Conservation (phyloP, 2,113 vertebrate genomes). For the Zosterops borbonicus region DNA sequence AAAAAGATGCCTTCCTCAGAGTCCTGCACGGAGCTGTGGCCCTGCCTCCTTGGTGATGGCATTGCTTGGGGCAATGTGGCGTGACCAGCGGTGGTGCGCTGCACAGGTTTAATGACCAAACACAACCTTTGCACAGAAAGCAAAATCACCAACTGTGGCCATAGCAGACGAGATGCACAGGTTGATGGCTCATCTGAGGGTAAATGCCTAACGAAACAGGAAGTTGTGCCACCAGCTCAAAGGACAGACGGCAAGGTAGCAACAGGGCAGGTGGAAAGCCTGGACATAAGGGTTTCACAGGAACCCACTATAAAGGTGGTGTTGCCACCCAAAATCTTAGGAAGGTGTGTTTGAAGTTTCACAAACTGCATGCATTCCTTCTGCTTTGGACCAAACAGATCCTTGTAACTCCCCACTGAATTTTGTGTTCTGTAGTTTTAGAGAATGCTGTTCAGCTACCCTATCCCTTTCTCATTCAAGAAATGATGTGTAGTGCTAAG, state of each 20-base stretch:
- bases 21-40: fast-evolving
- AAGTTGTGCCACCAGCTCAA: not conserved
- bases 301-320: not conserved
- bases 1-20: not conserved
- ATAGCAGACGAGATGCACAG: not conserved
- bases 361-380: not conserved
- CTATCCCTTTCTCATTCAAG: not conserved
- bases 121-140: not conserved
- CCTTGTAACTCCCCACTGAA: not conserved
- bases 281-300: not conserved
- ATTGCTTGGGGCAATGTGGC: not conserved
- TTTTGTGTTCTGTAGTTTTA: not conserved
- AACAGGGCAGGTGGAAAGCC: not conserved
- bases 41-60: not conserved
- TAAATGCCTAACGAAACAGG: not conserved
- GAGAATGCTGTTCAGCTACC: not conserved
- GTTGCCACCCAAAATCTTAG: not conserved
- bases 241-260: not conserved
- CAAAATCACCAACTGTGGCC: not conserved
- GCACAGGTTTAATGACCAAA: not conserved
- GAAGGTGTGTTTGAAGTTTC: not conserved
- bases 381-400: not conserved
- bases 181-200: not conserved
- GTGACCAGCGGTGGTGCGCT: fast-evolving
- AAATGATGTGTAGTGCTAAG: not conserved